A percentile compares a stretch with the other conserved stretches of the same genome.
Conservation (phyloP, 2,797 vertebrate genomes). For the Melopsittacus undulatus region DNA sequence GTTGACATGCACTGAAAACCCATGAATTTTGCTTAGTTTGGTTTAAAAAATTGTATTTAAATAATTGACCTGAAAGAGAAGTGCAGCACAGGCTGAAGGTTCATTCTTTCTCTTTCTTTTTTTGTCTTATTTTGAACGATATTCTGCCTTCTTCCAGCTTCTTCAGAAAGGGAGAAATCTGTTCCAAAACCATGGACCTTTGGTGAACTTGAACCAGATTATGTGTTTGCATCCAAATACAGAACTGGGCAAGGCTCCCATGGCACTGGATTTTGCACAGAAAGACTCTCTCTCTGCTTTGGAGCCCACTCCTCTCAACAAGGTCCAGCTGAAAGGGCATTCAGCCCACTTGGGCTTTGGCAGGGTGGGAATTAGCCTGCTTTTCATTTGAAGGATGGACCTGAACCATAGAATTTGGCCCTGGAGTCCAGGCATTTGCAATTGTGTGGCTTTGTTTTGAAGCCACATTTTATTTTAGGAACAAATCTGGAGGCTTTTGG, state of each 20-base stretch:
- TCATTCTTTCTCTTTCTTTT: background rate
- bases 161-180: background rate
- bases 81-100: background rate
- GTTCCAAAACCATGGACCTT: background rate
- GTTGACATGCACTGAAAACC: background rate
- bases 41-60: background rate
- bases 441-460: background rate
- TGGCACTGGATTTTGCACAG: background rate
- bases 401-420: background rate
- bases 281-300: background rate
- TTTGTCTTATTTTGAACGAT: background rate
- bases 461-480: constrained; percentile 27
- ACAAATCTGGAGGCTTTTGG: background rate
- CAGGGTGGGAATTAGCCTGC: background rate
- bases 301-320: background rate
- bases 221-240: background rate
- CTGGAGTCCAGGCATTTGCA: background rate
- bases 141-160: background rate
- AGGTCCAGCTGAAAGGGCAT: background rate
- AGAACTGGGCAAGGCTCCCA: background rate
- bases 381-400: background rate
- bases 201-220: constrained; percentile 3
- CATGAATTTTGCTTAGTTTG: background rate
- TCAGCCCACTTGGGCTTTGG: background rate
- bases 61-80: background rate